Percentiles rank a stretch among this genome's conserved stretches.
Conservation (phyloP, 2,797 vertebrate genomes). For the Platyrinchus mystaceus region DNA sequence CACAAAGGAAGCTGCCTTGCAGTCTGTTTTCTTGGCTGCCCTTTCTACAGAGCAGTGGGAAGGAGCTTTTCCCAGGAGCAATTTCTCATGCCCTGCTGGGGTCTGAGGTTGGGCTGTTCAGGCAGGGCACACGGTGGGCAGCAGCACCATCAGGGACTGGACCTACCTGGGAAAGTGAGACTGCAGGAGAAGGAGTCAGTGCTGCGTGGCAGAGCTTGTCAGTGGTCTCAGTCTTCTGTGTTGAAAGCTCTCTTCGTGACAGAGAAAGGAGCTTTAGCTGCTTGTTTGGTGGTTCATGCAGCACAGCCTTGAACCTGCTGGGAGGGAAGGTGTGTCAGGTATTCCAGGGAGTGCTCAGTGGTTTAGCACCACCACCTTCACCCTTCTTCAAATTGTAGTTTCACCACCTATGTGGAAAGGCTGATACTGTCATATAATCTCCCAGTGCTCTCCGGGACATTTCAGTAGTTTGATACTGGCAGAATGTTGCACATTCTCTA, state of each 20-base stretch:
- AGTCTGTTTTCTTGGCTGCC: not conserved
- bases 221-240: not conserved
- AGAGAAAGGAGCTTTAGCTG: not conserved
- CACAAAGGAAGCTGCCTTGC: not conserved
- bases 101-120: rapidly evolving
- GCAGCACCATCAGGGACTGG: not conserved
- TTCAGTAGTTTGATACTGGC: not conserved
- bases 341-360: not conserved
- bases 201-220: rapidly evolving
- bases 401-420: not conserved
- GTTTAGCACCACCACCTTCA: not conserved
- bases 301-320: rapidly evolving
- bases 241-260: not conserved
- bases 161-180: not conserved
- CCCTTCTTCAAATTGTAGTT: not conserved
- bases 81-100: rapidly evolving
- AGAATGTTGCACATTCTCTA: not conserved
- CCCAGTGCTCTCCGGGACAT: not conserved
- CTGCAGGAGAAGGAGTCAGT: not conserved
- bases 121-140: not conserved
- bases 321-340: not conserved
- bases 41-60: not conserved
- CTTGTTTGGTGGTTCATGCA: rapidly evolving
- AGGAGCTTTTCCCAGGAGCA: not conserved
- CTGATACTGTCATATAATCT: not conserved